phyloP scores from a whole-genome alignment of 92 coral and sea anemone species.

The Zoanthus sansibaricus region DNA sequence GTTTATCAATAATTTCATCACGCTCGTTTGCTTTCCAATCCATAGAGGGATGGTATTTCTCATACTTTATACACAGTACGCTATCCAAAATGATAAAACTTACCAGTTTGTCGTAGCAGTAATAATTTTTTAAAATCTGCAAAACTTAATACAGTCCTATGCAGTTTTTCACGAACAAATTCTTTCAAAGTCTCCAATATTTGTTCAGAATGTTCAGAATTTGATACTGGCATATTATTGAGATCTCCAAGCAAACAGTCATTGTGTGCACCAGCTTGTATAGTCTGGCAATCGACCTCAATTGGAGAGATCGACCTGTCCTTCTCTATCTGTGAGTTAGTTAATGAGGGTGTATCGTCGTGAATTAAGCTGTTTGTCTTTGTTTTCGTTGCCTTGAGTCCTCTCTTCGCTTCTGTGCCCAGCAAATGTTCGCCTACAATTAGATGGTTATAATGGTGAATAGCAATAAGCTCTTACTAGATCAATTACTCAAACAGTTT shows the following conservation, averaged over 20 bases:
- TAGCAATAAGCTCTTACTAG: neutral
- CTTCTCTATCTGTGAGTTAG: constrained; percentile 41
- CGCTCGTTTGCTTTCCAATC: too few relatives aligned
- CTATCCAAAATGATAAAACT: constrained; percentile 12
- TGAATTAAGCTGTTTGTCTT: constrained; percentile 54
- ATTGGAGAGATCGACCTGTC: constrained; percentile 62
- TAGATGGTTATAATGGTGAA: neutral
- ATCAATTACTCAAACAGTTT: neutral
- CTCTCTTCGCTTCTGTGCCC: constrained; percentile 66
- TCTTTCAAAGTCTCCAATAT: constrained; percentile 67
- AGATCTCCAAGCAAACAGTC: constrained; percentile 44
- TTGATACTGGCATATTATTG: constrained; percentile 34
- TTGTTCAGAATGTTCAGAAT: constrained; percentile 71
- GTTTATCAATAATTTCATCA: too few relatives aligned
- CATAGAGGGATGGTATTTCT: too few relatives aligned
- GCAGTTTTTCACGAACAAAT: constrained; percentile 88
- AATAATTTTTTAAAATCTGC: constrained; percentile 90
- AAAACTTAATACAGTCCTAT: constrained; percentile 87
- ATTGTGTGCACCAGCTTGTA: constrained; percentile 34
- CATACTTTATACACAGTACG: neutral
- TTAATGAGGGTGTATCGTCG: constrained; percentile 2
- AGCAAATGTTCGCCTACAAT: constrained; percentile 47
- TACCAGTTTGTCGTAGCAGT: constrained; percentile 89
- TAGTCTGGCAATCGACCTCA: constrained; percentile 77
- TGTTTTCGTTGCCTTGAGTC: constrained; percentile 65